A percentile compares a stretch with the other conserved stretches of the same genome.
Evolutionary conservation across 2,888 invertebrate genomes (phyloP).

Genomic region (Agrotis exclamationis): DNA sequence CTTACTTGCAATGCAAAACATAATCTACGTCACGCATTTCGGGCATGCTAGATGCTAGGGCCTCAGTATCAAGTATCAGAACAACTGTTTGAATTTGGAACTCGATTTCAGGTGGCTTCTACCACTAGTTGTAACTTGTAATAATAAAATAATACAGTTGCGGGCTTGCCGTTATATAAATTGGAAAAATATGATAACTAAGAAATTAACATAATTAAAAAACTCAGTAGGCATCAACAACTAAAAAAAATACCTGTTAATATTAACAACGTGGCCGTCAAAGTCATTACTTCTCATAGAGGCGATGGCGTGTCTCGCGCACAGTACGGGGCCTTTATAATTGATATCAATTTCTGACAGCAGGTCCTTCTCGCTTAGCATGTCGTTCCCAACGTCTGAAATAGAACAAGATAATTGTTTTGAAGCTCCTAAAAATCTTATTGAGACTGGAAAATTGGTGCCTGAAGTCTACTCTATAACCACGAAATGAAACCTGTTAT

Average conservation of each 20-base stretch:
- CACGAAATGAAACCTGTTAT: no score
- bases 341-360: constrained; percentile 80
- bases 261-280: constrained; percentile 85
- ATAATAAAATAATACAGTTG: no score
- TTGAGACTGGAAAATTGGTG: no score
- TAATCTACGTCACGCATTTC: no score
- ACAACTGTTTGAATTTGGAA: no score
- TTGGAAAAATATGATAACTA: background rate
- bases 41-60: no score
- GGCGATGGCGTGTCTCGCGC: constrained; percentile 82
- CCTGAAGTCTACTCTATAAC: no score
- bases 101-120: no score
- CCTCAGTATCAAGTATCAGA: no score
- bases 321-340: constrained; percentile 83
- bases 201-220: background rate
- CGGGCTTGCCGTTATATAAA: background rate
- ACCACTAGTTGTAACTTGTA: no score
- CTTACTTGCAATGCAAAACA: no score
- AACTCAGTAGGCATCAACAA: background rate
- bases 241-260: constrained; percentile 71
- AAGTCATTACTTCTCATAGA: constrained; percentile 82
- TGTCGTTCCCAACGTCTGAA: constrained; percentile 68
- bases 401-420: background rate
- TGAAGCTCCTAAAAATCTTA: background rate
- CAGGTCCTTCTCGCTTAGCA: constrained; percentile 67